Percentiles rank a stretch among this genome's conserved stretches.
phyloP scores from a whole-genome alignment of 2,888 invertebrate genomes.

The Stenotaenia linearis region DNA sequence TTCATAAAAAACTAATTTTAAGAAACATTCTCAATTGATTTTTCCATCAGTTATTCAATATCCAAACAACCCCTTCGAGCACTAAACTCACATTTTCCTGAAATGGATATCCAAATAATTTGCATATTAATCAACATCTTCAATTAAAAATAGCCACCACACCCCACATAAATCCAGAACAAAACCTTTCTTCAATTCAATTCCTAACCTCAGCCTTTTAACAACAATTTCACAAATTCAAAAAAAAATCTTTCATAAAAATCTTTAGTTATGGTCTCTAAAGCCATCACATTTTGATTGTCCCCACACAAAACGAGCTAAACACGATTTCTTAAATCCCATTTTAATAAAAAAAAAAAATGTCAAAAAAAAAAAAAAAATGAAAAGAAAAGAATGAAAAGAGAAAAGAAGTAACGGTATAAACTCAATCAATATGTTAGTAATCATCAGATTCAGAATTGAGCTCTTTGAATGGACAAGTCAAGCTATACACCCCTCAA shows the following conservation, averaged over 20 bases:
- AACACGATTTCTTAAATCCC: background rate
- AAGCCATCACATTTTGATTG: background rate
- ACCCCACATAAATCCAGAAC: conserved; percentile 4
- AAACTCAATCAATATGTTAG: conserved; percentile 22
- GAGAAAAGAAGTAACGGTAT: background rate
- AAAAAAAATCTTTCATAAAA: background rate
- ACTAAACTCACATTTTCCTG: background rate
- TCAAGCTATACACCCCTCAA: conserved; percentile 5
- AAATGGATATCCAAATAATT: conserved; percentile 16
- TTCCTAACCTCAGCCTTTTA: background rate
- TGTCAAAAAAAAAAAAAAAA: background rate
- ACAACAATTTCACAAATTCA: background rate
- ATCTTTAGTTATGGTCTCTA: background rate
- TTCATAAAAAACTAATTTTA: background rate
- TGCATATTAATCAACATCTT: conserved; percentile 26
- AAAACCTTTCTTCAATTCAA: background rate
- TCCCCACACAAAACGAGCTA: background rate
- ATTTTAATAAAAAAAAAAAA: background rate
- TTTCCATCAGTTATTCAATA: conserved; percentile 21
- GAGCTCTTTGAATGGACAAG: conserved; percentile 12
- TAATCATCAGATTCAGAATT: conserved; percentile 19
- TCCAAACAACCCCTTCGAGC: background rate
- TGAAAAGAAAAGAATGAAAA: background rate
- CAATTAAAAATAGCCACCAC: conserved; percentile 7
- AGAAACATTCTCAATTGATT: background rate